Conservation (phyloP, 2,888 invertebrate species). For the Caenorhabditis wallacei region DNA sequence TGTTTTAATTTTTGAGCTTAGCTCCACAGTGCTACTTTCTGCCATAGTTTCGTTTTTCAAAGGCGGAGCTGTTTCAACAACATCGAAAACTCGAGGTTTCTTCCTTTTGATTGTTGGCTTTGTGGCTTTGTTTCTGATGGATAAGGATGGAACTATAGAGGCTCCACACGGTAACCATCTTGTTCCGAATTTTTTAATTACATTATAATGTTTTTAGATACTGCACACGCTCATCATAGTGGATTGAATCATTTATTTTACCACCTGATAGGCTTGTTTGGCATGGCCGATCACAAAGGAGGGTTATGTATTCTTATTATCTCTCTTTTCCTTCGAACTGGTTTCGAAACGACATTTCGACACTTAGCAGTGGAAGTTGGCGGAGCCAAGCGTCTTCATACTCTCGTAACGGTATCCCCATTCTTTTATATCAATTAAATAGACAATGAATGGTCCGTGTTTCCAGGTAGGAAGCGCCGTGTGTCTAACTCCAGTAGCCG, state of each 20-base stretch:
- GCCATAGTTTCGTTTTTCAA: slow-evolving; percentile 85
- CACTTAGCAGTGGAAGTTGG: slow-evolving; percentile 85
- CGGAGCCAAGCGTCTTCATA: slow-evolving; percentile 85
- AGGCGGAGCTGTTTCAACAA: slow-evolving; percentile 70
- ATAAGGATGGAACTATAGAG: slow-evolving; percentile 84
- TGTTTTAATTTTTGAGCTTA: slow-evolving; percentile 85
- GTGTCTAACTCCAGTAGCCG: slow-evolving; percentile 84
- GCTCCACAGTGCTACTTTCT: slow-evolving; percentile 85
- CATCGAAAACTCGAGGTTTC: slow-evolving; percentile 83
- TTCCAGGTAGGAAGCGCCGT: slow-evolving; percentile 72
- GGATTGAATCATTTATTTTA: slow-evolving; percentile 85
- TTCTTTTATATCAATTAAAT: too few relatives aligned
- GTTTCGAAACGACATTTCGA: slow-evolving; percentile 84
- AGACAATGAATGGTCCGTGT: too few relatives aligned
- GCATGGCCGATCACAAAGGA: slow-evolving; percentile 86
- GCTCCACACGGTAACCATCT: slow-evolving; percentile 83
- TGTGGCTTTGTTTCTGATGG: slow-evolving; percentile 85
- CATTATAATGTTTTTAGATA: slow-evolving; percentile 75
- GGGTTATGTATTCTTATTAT: slow-evolving; percentile 85
- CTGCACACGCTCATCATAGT: slow-evolving; percentile 84
- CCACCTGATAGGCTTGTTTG: slow-evolving; percentile 85
- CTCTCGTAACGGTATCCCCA: slow-evolving; percentile 84
- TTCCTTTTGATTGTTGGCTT: slow-evolving; percentile 85
- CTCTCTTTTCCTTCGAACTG: slow-evolving; percentile 84
- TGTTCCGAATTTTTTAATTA: too few relatives aligned